phyloP scores from a whole-genome alignment of 2,888 invertebrate species.

The Diarsia mendica region DNA sequence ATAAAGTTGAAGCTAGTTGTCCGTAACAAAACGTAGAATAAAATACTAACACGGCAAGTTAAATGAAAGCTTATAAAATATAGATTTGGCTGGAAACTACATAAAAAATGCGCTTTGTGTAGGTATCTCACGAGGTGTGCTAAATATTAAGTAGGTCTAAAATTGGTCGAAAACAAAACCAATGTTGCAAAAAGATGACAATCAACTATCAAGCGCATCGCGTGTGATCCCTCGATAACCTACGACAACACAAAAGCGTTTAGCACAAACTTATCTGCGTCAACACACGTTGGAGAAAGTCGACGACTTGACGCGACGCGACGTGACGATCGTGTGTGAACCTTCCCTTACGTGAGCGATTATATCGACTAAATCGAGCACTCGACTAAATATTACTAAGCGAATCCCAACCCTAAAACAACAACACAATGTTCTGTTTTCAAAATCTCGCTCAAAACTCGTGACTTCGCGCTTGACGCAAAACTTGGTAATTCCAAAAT shows the following conservation, averaged over 20 bases:
- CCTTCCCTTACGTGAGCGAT: conserved; percentile 81
- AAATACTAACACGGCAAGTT: too few species aligned
- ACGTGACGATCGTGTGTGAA: conserved; percentile 82
- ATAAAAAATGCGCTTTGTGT: too few species aligned
- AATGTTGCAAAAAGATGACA: conserved; percentile 57
- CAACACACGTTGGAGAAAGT: conserved; percentile 79
- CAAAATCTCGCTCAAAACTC: conserved; percentile 63
- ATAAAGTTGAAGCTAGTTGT: neutral
- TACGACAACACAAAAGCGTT: conserved; percentile 75
- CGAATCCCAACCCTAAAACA: conserved; percentile 50
- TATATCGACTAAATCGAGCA: conserved; percentile 77
- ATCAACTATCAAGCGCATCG: conserved; percentile 59
- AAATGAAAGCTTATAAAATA: too few species aligned
- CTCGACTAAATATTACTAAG: conserved; percentile 58
- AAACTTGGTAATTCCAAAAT: conserved; percentile 72
- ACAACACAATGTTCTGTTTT: conserved; percentile 42
- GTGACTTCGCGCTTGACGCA: conserved; percentile 68
- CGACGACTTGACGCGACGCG: conserved; percentile 61
- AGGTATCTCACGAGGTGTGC: neutral
- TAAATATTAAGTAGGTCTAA: neutral
- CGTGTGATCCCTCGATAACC: conserved; percentile 74
- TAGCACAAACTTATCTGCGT: conserved; percentile 69
- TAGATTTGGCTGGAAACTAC: neutral
- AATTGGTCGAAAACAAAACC: conserved; percentile 35
- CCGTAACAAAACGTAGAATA: neutral